Evolutionary conservation across 2,797 vertebrate genomes (phyloP).

Genomic region (Clarias fuscus): DNA sequence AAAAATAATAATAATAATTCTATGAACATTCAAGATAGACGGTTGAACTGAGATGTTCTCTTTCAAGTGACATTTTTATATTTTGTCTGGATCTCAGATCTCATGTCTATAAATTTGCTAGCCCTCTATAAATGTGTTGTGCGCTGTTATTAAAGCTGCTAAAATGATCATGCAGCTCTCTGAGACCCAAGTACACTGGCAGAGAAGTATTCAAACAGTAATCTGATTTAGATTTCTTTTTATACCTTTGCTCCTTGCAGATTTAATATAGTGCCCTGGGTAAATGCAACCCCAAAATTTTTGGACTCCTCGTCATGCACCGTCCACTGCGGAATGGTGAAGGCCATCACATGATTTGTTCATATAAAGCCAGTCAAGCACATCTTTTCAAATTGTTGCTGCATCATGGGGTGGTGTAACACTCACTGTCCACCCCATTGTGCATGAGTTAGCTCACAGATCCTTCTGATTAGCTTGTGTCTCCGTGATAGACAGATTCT

Average conservation of each 20-base stretch:
- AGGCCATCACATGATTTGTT: not conserved
- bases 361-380: not conserved
- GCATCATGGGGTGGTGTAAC: not conserved
- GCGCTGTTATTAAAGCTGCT: not conserved
- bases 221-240: slow-evolving; percentile 7
- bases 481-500: not conserved
- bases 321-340: not conserved
- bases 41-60: not conserved
- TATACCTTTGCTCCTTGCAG: not conserved
- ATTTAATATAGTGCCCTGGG: not conserved
- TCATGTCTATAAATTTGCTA: not conserved
- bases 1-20: not conserved
- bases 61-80: not conserved
- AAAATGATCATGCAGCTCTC: not conserved
- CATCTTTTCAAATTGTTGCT: not conserved
- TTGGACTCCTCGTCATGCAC: not conserved
- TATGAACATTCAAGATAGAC: not conserved
- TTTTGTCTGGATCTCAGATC: not conserved
- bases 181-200: not conserved
- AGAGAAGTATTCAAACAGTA: not conserved
- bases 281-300: not conserved
- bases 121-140: not conserved
- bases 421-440: not conserved
- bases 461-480: not conserved
- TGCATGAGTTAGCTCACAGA: not conserved